Evolutionary conservation across 53 echinoderm and acorn worm genomes (phyloP), one percentile per base, ranked within the genome.

Genomic region (Holothuria scabra): DNA sequence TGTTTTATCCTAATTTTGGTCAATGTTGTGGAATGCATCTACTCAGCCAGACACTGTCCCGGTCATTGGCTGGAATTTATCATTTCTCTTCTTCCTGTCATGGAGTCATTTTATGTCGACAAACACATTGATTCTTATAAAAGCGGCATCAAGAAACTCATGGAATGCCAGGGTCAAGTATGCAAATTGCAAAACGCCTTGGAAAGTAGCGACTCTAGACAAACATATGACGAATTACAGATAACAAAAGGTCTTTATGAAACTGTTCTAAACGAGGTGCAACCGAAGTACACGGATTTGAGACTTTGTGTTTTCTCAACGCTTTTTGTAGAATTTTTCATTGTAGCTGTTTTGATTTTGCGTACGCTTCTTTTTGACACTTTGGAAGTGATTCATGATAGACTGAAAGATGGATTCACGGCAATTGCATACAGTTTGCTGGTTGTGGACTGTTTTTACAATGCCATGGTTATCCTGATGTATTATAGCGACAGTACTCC

Each of bases 291-390:
- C 80, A 68, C 84, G 35, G 89, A 89, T 66, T 71, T 89, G 78
- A 89, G 85, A 85, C 70, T 89, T 25, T 89, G 89, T 49, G 71
- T 89, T 48, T 80, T 89, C 81, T 61, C 80, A 21, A 85, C 89
- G 3, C 28, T 89, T 10, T 19, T 81, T 16, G 60, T 64, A 24
- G 89, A 89, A 48, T 29, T 79, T 19, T 57, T 84, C 41, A 26
- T 65, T 12, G 34, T 59, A 8, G 46, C 59, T n/a, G 23, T 79
- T 6, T 44, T 79, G 59, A 19, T 61, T 25, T 37, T 80, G 35
- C 60, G 58, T 60, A 5, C 9, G 11, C 26, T 80, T 2, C 23
- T 80, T 20, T 89, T 23, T 41, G 75, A 23, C 34, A 70, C 81
- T 9, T 46, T 85, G 10, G 61, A 70, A 32, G 67, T 61, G 34